Evolutionary conservation across 2,113 vertebrate species (phyloP), one percentile per base, ranked within the genome.

Genomic region (Maccullochella peelii): DNA sequence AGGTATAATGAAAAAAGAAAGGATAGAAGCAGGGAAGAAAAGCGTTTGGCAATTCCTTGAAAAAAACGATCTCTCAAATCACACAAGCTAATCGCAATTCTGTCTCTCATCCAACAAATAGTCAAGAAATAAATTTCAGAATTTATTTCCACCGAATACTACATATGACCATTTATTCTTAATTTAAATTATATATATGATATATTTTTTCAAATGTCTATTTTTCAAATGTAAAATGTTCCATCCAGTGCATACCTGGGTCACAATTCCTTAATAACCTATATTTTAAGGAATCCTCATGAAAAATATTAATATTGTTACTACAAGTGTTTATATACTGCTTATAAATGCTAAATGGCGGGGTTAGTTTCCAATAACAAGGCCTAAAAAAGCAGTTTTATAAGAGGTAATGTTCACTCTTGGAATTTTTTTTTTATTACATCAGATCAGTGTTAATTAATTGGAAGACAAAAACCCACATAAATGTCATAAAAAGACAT

Each of bases 401-500:
- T 25, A 18, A 74, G 2, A n/a, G 21, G 4, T 50, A 38, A 18
- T 33, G 30, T 33, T 18, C 36, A 54, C 10, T 80, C n/a, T 21
- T 38, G 4, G 62, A 6, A 54, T 30, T 0, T 1, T 55, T 40
- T 79, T 40, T 79, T 42, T 50, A n/a, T 21, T 63, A 6, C 6
- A 40, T 5, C 12, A 66, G 8, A 70, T 40, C 20, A 38, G 59
- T 1, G 76, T 0, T 58, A 47, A 77, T 77, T 59, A 72, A 78
- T 15, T 47, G 8, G 20, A 72, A 63, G 36, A 57, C 6, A 80
- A 59, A 77, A 67, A 20, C 5, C n/a, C 25, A 80, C 0, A 52
- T 66, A 69, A 82, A 85, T 55, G 72, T 67, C 78, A 73, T 3
- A 63, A 36, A 47, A 77, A 54, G 55, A 71, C 58, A 82, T 86